Base-by-base conservation (phyloP, 2,888 invertebrate species). In the Ophonus ardosiacus region DNA sequence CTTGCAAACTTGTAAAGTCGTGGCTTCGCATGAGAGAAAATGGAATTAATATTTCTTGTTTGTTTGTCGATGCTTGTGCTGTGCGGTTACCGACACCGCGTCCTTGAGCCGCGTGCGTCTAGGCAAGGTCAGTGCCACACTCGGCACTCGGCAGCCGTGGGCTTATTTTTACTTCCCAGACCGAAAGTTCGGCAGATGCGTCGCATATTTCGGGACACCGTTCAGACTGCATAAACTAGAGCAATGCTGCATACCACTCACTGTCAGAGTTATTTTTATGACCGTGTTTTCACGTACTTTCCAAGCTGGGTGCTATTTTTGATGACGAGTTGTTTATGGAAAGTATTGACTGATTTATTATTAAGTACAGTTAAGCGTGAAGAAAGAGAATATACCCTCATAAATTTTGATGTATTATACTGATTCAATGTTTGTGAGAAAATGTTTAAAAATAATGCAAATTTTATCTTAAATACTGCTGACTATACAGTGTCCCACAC, bases 221-320 rank as follows among this genome's bases (percentile, higher is more conserved):
- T 21, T 38, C 15, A 51, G 76, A 40, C 78, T 57, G 31, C 78
- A 24, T 78, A 78, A 76, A 78, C 24, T 21, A 57, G 71, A 7
- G 17, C 71, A 10, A 43, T 43, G 71, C 40, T 74, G 43, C 68
- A 15, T 38, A 17, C 51, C 13, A 51, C 10, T 78, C 10, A 78
- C 57, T 76, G 13, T 13, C 56, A 78, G 57, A 15, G 78, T 78
- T 78, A 78, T 78, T 78, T 78, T 78, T 78, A 57, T 78, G 78
- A 57, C 21, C 31, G 13, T 78, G 56, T 78, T 78, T 57, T 78
- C 57, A 57, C 56, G 57, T 57, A 24, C 21, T 56, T 78, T n/a
- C 78, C 43, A 51, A 21, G 10, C n/a, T 7, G 15, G 24, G 31
- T 31, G 71, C 40, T 71, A 71, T 65, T 71, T 68, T 71, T 56